These are phyloP conservation scores for Hippopotamyrus pictus DNA, from an alignment of 2,797 vertebrate genomes.

Conservation along the genomic window DNA sequence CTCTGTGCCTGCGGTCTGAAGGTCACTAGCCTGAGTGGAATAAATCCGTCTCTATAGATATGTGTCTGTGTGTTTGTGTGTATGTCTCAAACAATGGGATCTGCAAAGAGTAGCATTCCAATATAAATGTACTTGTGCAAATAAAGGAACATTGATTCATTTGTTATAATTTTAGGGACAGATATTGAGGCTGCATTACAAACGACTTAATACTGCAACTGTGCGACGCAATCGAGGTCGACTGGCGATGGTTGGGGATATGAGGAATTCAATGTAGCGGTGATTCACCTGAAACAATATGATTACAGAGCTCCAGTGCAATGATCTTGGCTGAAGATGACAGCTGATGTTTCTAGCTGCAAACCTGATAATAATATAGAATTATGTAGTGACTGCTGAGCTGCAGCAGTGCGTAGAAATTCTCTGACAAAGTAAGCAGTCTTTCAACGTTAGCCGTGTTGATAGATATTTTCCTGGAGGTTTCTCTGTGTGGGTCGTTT, in stretches of 20 bases:
- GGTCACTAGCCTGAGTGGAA: neutral
- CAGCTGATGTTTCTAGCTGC: neutral
- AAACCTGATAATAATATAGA: slow-evolving; percentile 7
- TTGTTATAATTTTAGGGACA: neutral
- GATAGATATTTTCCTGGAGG: neutral
- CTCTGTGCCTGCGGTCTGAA: neutral
- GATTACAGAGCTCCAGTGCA: neutral
- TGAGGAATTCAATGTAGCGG: neutral
- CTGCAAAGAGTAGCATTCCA: neutral
- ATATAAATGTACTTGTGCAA: neutral
- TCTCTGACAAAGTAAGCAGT: neutral
- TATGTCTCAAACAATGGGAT: neutral
- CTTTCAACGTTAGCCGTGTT: neutral
- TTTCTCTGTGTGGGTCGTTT: neutral
- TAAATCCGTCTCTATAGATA: neutral
- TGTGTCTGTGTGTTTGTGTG: neutral
- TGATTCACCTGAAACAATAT: neutral
- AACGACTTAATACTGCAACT: neutral
- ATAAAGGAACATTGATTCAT: neutral
- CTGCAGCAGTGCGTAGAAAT: neutral
- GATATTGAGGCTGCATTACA: neutral
- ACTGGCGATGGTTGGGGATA: neutral
- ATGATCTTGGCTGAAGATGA: slow-evolving; percentile 7
- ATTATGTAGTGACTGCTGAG: neutral
- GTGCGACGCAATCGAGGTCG: neutral